phyloP scores from a whole-genome alignment of 37 sponge, comb jelly and placozoan genomes.

The Crambe crambe region DNA sequence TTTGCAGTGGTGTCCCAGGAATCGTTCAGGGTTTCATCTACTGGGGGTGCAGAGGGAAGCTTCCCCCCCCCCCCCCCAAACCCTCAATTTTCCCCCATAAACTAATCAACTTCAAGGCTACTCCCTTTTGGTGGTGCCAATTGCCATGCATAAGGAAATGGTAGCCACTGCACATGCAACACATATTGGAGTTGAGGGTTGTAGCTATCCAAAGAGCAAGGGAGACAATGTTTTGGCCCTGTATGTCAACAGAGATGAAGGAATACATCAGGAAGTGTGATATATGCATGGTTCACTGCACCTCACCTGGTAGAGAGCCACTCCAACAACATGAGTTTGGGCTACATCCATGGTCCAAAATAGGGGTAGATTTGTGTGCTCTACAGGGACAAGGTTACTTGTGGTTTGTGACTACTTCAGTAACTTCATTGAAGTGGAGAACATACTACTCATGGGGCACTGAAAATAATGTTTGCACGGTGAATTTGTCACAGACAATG shows the following conservation, averaged over 20 bases:
- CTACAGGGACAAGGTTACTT: no score
- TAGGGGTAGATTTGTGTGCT: constrained; percentile 48
- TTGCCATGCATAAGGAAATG: not conserved
- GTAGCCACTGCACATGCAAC: constrained; percentile 11
- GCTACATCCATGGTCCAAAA: constrained; percentile 55
- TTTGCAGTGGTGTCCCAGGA: no score
- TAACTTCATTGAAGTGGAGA: constrained; percentile 33
- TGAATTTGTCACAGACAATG: constrained; percentile 32
- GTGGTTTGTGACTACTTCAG: constrained; percentile 46
- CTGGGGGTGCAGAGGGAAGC: no score
- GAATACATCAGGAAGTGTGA: constrained; percentile 33
- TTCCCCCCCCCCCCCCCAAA: no score
- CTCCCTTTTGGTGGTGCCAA: constrained; percentile 3
- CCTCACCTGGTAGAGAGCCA: constrained; percentile 16
- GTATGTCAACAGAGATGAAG: constrained; percentile 22
- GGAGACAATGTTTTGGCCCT: constrained; percentile 47
- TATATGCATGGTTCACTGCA: no score
- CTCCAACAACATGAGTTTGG: constrained; percentile 34
- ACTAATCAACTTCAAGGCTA: no score
- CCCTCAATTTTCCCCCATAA: no score
- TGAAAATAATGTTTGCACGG: constrained; percentile 33
- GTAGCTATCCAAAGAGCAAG: constrained; percentile 38
- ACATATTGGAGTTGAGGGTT: constrained; percentile 34
- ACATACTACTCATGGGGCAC: constrained; percentile 8
- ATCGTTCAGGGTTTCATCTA: no score